Percentiles rank a stretch among this genome's conserved stretches.
Evolutionary conservation across 2,113 vertebrate genomes (phyloP).

Genomic region (Sylvia atricapilla): DNA sequence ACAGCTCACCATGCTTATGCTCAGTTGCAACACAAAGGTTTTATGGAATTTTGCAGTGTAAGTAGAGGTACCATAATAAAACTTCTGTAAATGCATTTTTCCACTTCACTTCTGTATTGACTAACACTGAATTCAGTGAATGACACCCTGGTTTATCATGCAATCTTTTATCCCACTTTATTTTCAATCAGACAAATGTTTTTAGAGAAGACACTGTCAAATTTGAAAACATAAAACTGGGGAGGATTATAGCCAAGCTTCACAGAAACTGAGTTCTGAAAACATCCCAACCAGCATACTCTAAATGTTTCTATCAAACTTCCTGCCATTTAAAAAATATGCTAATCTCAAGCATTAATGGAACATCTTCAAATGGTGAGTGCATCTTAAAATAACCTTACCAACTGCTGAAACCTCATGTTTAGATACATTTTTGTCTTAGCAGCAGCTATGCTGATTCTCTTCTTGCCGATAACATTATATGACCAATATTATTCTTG

Average conservation of each 20-base stretch:
- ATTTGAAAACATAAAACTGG: neutral
- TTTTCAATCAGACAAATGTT: neutral
- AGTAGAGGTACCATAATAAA: neutral
- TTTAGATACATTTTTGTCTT: neutral
- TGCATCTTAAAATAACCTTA: slow-evolving; percentile 9
- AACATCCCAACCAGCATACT: neutral
- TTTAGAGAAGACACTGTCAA: neutral
- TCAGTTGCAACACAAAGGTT: neutral
- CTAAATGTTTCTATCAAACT: neutral
- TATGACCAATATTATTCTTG: neutral
- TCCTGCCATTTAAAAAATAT: neutral
- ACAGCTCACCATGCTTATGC: neutral
- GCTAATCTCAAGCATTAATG: neutral
- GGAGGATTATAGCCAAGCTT: neutral
- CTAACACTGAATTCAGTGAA: neutral
- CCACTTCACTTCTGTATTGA: neutral
- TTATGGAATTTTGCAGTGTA: neutral
- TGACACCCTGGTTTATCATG: neutral
- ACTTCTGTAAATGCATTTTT: neutral
- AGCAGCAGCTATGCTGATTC: neutral
- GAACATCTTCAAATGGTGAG: neutral
- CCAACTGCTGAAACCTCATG: neutral
- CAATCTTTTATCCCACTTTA: neutral
- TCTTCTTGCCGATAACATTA: neutral
- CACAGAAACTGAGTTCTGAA: neutral